Base-by-base conservation (phyloP, 2,888 invertebrate genomes). In the Phragmatobia fuliginosa region DNA sequence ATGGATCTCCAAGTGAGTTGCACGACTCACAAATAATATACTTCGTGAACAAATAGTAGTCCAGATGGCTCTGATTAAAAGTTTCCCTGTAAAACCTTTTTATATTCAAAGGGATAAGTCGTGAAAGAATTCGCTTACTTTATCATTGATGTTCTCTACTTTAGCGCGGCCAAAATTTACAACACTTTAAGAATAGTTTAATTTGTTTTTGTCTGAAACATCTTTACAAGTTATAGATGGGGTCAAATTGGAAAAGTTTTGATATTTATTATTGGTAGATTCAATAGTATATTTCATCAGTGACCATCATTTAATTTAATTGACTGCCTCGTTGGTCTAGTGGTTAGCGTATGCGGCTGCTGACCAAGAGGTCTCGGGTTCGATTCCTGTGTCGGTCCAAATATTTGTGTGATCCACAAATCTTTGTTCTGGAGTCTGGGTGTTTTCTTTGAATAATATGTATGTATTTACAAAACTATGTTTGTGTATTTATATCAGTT, bases 61-160 rank as follows among this genome's bases (percentile, higher is more conserved):
- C 36, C 80, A 87, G 90, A 92, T 92, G 89, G 87, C 74, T 79
- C 92, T 91, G 92, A 92, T 93, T 93, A 93, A 93, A 94, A 94
- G 89, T 93, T 94, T 92, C 76, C 89, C 89, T 88, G 90, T 93
- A 90, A 93, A 93, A 92, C 91, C 90, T 93, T 92, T 92, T 93
- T 92, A 93, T 89, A 89, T 90, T 88, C 86, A 87, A 91, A 90
- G 87, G 91, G 91, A 89, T 90, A 89, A 91, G 87, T 88, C 89
- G 89, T 83, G 85, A 81, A 90, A 89, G 89, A 88, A 92, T 92
- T 85, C 87, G 75, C 83, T 86, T 86, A 91, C 91, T 92, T 90
- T 90, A 89, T 91, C 91, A 90, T 90, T 87, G 89, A 88, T 86
- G 86, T 85, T 80, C 80, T 74, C 75, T 79, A 81, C 80, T 83